Evolutionary conservation across 2,797 vertebrate genomes (phyloP).

Genomic region (Oceanodroma leucorhoa): DNA sequence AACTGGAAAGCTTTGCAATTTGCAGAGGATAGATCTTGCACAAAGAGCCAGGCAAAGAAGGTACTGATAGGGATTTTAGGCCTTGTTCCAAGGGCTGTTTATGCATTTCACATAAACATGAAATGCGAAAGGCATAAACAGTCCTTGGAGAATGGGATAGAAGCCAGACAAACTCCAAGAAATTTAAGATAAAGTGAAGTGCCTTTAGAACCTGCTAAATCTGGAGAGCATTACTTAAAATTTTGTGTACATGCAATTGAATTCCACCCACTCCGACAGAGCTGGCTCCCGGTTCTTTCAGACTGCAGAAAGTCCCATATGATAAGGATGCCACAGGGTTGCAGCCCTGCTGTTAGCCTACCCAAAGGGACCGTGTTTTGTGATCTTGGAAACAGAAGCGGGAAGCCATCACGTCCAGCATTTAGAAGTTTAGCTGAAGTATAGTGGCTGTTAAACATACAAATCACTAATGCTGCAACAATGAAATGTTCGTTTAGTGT

Average conservation of each 20-base stretch:
- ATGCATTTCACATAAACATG: background rate
- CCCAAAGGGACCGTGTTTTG: background rate
- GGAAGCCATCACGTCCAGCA: background rate
- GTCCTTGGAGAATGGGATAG: constrained; percentile 2
- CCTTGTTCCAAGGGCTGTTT: constrained; percentile 14
- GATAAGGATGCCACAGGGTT: background rate
- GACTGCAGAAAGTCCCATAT: background rate
- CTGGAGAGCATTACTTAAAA: background rate
- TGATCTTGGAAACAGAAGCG: background rate
- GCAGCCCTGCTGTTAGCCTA: background rate
- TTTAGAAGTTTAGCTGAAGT: background rate
- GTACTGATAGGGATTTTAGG: background rate
- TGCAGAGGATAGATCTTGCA: background rate
- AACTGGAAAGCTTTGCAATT: background rate
- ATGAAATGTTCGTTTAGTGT: background rate
- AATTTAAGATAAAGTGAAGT: background rate
- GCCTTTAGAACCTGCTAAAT: background rate
- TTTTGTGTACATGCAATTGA: background rate
- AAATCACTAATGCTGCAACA: background rate
- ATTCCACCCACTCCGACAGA: background rate
- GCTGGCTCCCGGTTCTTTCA: rapidly evolving
- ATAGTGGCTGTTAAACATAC: background rate
- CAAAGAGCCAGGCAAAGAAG: background rate
- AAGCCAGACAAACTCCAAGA: background rate
- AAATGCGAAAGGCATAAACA: constrained; percentile 15